phyloP scores from a whole-genome alignment of 1,140 invertebrate species.

The Caenorhabditis elegans region DNA sequence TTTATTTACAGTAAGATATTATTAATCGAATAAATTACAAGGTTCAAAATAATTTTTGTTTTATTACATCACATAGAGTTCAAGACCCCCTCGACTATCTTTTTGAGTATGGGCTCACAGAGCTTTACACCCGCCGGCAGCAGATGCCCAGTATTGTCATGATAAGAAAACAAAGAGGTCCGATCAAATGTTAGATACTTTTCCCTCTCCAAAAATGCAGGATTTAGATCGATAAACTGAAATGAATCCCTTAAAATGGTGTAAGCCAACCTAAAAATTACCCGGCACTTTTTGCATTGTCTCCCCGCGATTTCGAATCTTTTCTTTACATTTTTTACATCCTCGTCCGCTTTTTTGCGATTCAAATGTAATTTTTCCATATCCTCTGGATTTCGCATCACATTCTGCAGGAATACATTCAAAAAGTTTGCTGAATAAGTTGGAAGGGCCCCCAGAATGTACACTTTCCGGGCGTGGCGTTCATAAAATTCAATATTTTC shows the following conservation, averaged over 20 bases:
- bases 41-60: too few relatives aligned
- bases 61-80: too few relatives aligned
- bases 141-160: not conserved
- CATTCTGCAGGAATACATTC: not conserved
- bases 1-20: too few relatives aligned
- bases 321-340: not conserved
- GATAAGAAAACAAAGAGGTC: not conserved
- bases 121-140: not conserved
- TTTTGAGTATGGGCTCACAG: not conserved
- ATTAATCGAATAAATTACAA: too few relatives aligned
- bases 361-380: not conserved
- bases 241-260: too few relatives aligned
- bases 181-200: not conserved
- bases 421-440: not conserved
- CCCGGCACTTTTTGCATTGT: not conserved
- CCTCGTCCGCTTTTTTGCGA: not conserved
- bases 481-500: too few relatives aligned
- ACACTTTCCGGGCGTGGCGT: not conserved
- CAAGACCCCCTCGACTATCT: too few relatives aligned
- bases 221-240: not conserved
- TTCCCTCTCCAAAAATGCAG: not conserved
- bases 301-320: not conserved
- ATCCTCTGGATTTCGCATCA: not conserved
- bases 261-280: too few relatives aligned
- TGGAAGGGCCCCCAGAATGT: not conserved